Evolutionary conservation across 2,113 vertebrate genomes (phyloP).

Genomic region (Leptodactylus fuscus): DNA sequence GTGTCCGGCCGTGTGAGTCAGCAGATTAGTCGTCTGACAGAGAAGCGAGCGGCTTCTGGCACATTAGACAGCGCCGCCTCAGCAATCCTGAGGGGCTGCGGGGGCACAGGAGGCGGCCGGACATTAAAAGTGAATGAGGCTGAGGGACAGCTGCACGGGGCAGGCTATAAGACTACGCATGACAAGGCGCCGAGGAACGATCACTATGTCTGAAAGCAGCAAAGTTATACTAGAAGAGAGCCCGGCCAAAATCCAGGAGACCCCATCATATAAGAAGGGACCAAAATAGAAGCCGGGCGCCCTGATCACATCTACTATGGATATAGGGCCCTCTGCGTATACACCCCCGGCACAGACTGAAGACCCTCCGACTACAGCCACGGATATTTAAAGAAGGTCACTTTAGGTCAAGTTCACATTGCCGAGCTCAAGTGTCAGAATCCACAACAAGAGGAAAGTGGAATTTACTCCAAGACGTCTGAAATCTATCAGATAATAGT

Average conservation of each 20-base stretch:
- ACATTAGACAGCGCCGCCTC: constrained; percentile 26
- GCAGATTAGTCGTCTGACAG: constrained; percentile 23
- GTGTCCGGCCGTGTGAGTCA: not conserved
- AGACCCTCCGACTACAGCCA: not conserved
- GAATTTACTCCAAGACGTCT: too few relatives aligned
- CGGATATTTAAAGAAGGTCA: not conserved
- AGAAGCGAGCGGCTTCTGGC: not conserved
- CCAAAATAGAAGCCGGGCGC: not conserved
- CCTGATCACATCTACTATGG: not conserved
- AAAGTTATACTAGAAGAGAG: not conserved
- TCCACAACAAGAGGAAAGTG: too few relatives aligned
- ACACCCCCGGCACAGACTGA: not conserved
- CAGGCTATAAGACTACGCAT: constrained; percentile 27
- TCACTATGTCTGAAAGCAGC: constrained; percentile 39
- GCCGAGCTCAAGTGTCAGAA: too few relatives aligned
- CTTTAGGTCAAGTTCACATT: not conserved
- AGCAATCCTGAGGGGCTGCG: not conserved
- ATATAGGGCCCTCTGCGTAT: not conserved
- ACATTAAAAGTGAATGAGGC: constrained; percentile 2
- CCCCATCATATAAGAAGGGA: not conserved
- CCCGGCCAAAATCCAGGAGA: not conserved
- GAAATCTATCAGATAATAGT: too few relatives aligned
- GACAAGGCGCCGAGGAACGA: constrained; percentile 5
- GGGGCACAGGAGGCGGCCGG: constrained; percentile 19
- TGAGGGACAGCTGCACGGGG: constrained; percentile 39